Evolutionary conservation across 2,888 invertebrate species (phyloP).

Genomic region (Bembecia ichneumoniformis): DNA sequence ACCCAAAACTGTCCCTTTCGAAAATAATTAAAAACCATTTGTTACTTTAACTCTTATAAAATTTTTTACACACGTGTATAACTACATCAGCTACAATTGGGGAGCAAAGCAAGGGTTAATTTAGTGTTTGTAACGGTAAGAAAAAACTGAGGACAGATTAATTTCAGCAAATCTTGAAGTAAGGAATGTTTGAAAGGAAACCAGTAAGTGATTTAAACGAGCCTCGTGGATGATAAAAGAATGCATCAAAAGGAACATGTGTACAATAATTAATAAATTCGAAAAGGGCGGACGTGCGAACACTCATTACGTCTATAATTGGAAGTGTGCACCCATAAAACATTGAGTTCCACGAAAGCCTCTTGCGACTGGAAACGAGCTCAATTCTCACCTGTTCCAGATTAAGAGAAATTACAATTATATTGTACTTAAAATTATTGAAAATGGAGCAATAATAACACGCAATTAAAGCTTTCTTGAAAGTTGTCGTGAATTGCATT

Average conservation of each 20-base stretch:
- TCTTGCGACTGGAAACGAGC: constrained; percentile 20
- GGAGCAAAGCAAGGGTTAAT: too few species aligned
- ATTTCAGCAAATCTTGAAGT: too few species aligned
- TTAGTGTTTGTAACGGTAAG: too few species aligned
- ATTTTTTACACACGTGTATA: too few species aligned
- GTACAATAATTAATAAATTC: background rate
- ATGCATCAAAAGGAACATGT: background rate
- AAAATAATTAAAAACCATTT: too few species aligned
- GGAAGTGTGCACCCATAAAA: constrained; percentile 15
- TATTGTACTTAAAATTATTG: background rate
- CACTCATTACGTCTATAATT: constrained; percentile 17
- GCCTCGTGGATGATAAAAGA: too few species aligned
- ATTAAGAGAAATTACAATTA: constrained; percentile 12
- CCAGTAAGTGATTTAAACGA: too few species aligned
- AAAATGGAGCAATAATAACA: background rate
- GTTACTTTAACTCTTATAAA: too few species aligned
- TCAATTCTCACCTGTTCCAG: constrained; percentile 24
- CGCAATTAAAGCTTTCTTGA: background rate
- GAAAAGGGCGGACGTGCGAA: constrained; percentile 10
- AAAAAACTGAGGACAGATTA: too few species aligned
- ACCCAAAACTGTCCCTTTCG: too few species aligned
- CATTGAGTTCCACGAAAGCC: constrained; percentile 14
- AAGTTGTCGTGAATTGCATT: background rate
- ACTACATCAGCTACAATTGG: too few species aligned
- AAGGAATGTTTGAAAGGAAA: too few species aligned